phyloP scores from a whole-genome alignment of 2,797 vertebrate genomes.

The Enteromius viviparus region DNA sequence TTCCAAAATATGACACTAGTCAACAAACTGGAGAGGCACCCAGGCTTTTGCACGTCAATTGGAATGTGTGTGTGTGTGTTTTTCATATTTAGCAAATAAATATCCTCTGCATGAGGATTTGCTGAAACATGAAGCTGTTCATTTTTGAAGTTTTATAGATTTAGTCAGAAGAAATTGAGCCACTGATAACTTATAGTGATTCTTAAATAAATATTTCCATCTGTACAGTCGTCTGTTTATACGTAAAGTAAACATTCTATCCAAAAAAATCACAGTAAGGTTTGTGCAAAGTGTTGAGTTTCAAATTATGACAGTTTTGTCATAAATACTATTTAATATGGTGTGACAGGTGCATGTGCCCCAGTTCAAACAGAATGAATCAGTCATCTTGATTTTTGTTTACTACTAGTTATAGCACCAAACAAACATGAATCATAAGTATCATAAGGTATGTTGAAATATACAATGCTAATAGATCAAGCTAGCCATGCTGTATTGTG shows the following conservation, averaged over 20 bases:
- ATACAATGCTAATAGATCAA: background rate
- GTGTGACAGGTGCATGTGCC: background rate
- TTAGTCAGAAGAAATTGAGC: background rate
- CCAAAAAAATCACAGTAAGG: background rate
- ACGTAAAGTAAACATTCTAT: background rate
- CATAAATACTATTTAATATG: background rate
- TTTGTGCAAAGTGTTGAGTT: background rate
- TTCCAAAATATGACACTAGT: constrained; percentile 5
- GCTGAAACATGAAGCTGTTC: background rate
- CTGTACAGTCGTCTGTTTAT: background rate
- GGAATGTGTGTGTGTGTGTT: background rate
- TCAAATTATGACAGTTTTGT: background rate
- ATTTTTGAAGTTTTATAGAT: background rate
- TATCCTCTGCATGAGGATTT: background rate
- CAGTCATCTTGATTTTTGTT: background rate
- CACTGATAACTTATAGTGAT: background rate
- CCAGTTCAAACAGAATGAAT: background rate
- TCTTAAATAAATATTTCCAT: background rate
- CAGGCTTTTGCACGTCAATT: background rate
- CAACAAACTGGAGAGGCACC: background rate
- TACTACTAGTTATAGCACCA: background rate
- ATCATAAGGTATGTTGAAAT: background rate
- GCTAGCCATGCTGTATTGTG: too few species aligned
- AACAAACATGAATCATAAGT: background rate
- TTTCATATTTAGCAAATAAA: background rate